Evolutionary conservation across 2,888 invertebrate genomes (phyloP).

Genomic region (Lycocerus yunnanus): DNA sequence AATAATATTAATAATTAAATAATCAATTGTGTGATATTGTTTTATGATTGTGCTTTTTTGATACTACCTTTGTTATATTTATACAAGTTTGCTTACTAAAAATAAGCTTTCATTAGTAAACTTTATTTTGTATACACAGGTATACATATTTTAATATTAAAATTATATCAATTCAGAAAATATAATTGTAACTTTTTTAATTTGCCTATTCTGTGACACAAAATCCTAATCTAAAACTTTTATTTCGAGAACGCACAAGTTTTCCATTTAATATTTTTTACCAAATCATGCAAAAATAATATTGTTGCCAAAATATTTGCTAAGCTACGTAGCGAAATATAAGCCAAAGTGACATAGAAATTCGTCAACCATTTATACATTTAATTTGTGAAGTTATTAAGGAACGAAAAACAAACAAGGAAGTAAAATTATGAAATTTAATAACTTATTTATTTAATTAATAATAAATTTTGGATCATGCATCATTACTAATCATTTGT

Average conservation of each 20-base stretch:
- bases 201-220: no score
- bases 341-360: not conserved
- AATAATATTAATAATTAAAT: not conserved
- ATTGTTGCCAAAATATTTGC: not conserved
- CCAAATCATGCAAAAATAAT: not conserved
- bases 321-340: not conserved
- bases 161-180: not conserved
- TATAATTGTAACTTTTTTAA: no score
- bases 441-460: not conserved
- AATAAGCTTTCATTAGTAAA: not conserved
- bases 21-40: not conserved
- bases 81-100: not conserved
- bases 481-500: not conserved
- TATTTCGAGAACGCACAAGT: not conserved
- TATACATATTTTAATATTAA: not conserved
- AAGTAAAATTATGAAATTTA: not conserved
- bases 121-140: no score
- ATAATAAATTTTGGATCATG: not conserved
- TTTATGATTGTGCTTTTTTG: not conserved
- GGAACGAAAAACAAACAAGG: not conserved
- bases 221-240: not conserved
- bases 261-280: not conserved
- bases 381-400: not conserved
- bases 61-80: not conserved
- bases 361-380: not conserved